Base-by-base conservation (phyloP, 2,888 invertebrate species). In the Scrobipalpa costella region DNA sequence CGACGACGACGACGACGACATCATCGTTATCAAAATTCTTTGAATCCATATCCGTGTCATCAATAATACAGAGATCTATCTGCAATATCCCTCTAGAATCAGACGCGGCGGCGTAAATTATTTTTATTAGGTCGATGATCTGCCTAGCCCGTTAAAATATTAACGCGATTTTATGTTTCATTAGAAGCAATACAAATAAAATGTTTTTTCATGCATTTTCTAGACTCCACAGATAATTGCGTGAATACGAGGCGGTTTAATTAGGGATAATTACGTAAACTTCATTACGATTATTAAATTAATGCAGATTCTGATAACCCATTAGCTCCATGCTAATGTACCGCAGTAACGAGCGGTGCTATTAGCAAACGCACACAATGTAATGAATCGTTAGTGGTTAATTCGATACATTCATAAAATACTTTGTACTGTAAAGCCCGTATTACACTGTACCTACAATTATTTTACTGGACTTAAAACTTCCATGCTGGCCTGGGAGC, bases 281-380 rank as follows among this genome's bases (percentile, higher is more conserved):
- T 50, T 50, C 19, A 55, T 55, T 55, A 55, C 27, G n/a, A n/a
- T 33, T 55, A 55, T 34, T 55, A 55, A 34, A 34, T 55, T 55
- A 55, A 33, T 55, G 55, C 55, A 34, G 11, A 55, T 55, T 55
- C 55, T 55, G 55, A 55, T 55, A 55, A 55, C 15, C 55, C 59
- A 59, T 59, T 59, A 44, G 59, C 44, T 44, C 15, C 40, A 59
- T 40, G 59, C 27, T 59, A 59, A 59, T 59, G 50, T 21, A 27
- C 5, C 44, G 44, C 44, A 59, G 40, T 59, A 59, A 44, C 59
- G 59, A 59, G 19, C 57, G 11, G 15, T 11, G 17, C 57, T 38
- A 38, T 38, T 38, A 57, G 57, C 15, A 38, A 38, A 57, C 57
- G 57, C 21, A 36, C 34, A 57, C 36, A 57, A 57, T 55, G 55